phyloP scores from a whole-genome alignment of 1,140 invertebrate genomes.

The Arion vulgaris region DNA sequence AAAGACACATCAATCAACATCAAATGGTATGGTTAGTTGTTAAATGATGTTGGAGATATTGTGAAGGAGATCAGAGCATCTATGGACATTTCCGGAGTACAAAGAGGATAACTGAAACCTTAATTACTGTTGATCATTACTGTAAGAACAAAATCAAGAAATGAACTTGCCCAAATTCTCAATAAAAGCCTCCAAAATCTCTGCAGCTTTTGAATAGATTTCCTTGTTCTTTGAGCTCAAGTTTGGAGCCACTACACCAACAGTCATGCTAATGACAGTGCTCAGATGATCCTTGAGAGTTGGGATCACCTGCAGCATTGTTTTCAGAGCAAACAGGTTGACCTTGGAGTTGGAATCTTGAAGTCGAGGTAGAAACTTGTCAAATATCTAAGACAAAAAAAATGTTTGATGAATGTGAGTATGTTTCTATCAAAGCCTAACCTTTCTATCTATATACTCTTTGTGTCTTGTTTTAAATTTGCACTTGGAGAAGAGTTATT shows the following conservation, averaged over 20 bases:
- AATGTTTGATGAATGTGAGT: neutral
- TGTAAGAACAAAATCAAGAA: neutral
- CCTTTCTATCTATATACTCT: too few relatives aligned
- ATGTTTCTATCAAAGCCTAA: too few relatives aligned
- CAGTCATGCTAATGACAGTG: constrained; percentile 63
- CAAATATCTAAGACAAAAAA: constrained; percentile 70
- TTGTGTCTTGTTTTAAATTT: too few relatives aligned
- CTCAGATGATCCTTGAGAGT: constrained; percentile 59
- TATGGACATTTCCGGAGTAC: too few relatives aligned
- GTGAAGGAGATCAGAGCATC: too few relatives aligned
- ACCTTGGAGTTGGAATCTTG: constrained; percentile 73
- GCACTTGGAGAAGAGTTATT: too few relatives aligned
- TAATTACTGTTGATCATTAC: too few relatives aligned
- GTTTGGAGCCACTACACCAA: constrained; percentile 66
- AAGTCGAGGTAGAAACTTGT: constrained; percentile 70
- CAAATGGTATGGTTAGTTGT: too few relatives aligned
- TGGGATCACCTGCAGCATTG: constrained; percentile 67
- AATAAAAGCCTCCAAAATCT: constrained; percentile 66
- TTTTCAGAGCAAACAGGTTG: constrained; percentile 69
- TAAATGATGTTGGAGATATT: too few relatives aligned
- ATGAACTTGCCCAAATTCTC: constrained; percentile 65
- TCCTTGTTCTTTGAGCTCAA: constrained; percentile 72
- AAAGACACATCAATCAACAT: too few relatives aligned
- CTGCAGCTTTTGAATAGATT: constrained; percentile 64
- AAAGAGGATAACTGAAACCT: too few relatives aligned